These are phyloP conservation scores for Camponotus fellah DNA, from an alignment of 2,888 invertebrate genomes.

Conservation along the genomic window DNA sequence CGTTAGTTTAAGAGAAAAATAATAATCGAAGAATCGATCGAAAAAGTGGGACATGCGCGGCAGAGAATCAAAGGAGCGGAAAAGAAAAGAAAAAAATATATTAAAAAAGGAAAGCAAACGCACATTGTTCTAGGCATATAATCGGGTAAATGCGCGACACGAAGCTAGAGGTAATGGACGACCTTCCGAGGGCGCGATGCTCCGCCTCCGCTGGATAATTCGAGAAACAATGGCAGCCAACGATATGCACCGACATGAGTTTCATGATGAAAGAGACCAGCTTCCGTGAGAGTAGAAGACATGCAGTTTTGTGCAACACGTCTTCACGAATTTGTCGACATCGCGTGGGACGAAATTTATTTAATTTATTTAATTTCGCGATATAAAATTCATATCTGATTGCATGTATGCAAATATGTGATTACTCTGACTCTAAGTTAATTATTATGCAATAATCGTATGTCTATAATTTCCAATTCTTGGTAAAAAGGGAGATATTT, in stretches of 20 bases:
- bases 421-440: neutral
- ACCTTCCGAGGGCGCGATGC: slow-evolving; percentile 85
- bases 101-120: neutral
- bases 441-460: neutral
- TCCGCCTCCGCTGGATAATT: slow-evolving; percentile 83
- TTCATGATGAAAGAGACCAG: slow-evolving; percentile 30
- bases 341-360: neutral
- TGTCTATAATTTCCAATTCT: neutral
- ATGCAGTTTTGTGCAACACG: slow-evolving; percentile 26
- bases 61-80: neutral
- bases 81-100: neutral
- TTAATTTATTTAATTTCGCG: neutral
- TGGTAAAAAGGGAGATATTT: neutral
- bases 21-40: slow-evolving; percentile 1
- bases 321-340: neutral
- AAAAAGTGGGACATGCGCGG: neutral
- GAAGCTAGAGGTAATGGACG: slow-evolving; percentile 77
- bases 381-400: neutral
- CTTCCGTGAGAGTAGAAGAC: slow-evolving; percentile 31
- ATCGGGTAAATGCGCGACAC: slow-evolving; percentile 65
- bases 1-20: neutral
- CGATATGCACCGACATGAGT: slow-evolving; percentile 60
- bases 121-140: slow-evolving; percentile 56
- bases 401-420: neutral
- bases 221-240: slow-evolving; percentile 83